Evolutionary conservation across 2,797 vertebrate species (phyloP), one percentile per base, ranked within the genome.

Genomic region (Chelonia mydas): DNA sequence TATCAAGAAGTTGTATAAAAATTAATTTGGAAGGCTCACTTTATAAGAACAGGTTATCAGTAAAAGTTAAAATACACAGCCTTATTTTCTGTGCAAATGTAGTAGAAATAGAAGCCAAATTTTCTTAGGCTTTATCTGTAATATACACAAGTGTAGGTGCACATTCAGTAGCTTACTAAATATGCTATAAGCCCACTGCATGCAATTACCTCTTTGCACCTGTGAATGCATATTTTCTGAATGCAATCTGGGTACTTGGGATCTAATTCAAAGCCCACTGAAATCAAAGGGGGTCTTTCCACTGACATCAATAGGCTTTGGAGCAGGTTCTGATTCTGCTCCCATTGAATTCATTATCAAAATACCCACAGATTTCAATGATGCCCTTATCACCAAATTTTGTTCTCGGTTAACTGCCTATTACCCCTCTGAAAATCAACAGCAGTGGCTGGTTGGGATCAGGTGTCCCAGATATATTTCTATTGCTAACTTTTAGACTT

Each of bases 41-140:
- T 76, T 31, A 74, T 10, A 55, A 88, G 10, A 79, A 51, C 3
- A 83, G 1, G 11, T 86, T 9, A 59, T 5, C 80, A 86, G 92
- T 79, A 25, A 87, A 37, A 81, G 83, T 72, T 5, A 1, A 80
- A 91, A 50, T 4, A 1, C 0, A 1, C 10, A 76, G 51, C n/a
- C 4, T 87, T 55, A 3, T 57, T 90, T 89, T 53, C 49, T 61
- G 12, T 1, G 3, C 27, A 13, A 7, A 11, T 28, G 49, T 21
- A n/a, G 47, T 74, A 78, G 95, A 88, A 0, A 3, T 1, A 81
- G 84, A 4, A 49, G 2, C 4, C 11, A 54, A 5, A 82, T 31
- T 61, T 37, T 16, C 1, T 81, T 55, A 25, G 0, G 0, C 5
- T 87, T 1, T 8, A 12, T 57, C 11, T 12, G 27, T 57, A 57